Evolutionary conservation across 2,888 invertebrate species (phyloP), one percentile per base, ranked within the genome.

Genomic region (Acleris cristana): DNA sequence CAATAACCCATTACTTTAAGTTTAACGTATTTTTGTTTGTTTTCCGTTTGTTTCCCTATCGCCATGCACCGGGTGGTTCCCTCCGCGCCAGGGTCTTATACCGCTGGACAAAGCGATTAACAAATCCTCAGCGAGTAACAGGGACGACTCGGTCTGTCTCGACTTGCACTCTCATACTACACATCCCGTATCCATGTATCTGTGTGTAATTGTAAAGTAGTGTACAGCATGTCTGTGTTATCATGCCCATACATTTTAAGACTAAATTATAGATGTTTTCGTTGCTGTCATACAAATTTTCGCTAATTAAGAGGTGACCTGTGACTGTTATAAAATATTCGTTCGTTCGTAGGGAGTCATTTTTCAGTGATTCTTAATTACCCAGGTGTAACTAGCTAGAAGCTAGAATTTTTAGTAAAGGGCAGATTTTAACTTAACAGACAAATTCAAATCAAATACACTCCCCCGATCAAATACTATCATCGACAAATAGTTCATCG

Each of bases 141-240:
- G 88, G 87, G 88, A 89, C 86, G 88, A 89, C 85, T 89, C 89
- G 92, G 92, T 90, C 90, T 90, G 91, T 90, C 89, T 88, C 87
- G 80, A 83, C 75, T 85, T 84, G 84, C 86, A 86, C 83, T 84
- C 78, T 82, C 84, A 85, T 83, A 81, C 80, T 79, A 56, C 56
- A 77, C 75, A 76, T 77, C 83, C 79, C 78, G 84, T 85, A 78
- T 82, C 82, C 80, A 86, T 85, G 83, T 82, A 79, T 78, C 76
- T 86, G 84, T 86, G 86, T 88, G 83, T 86, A 84, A 76, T 75
- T 84, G 81, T 86, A 86, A 84, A 83, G 84, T 90, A 89, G 89
- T 83, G 75, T 81, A 81, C 79, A 85, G 90, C 90, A 91, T 90
- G 90, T 87, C 80, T 84, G 81, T 86, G 85, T 85, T 75, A 80